Conservation (phyloP, 2,888 invertebrate genomes). For the Drosophila fulvimacula region DNA sequence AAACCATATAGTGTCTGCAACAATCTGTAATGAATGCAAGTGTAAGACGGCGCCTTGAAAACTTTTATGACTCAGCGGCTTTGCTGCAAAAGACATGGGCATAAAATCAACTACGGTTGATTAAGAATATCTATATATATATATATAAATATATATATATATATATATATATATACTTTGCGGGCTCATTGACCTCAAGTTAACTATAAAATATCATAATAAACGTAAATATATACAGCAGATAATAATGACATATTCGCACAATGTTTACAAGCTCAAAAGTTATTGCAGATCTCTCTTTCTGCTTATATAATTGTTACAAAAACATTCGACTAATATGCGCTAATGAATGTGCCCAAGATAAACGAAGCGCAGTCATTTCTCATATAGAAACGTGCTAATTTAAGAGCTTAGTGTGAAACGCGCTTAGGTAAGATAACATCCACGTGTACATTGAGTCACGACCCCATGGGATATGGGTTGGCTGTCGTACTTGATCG, state of each 20-base stretch:
- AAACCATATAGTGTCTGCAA: neutral
- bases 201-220: neutral
- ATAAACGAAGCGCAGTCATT: neutral
- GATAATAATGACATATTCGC: neutral
- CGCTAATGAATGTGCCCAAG: constrained; percentile 45
- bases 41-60: neutral
- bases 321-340: constrained; percentile 27
- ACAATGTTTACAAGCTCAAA: neutral
- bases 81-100: neutral
- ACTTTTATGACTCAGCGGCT: neutral
- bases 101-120: neutral
- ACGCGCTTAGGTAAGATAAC: constrained; percentile 42
- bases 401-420: constrained; percentile 46
- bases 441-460: constrained; percentile 2
- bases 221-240: neutral
- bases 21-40: neutral
- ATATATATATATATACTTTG: neutral
- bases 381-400: constrained; percentile 33
- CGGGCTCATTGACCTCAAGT: neutral
- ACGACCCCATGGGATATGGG: constrained; percentile 11
- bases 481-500: neutral
- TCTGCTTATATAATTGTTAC: constrained; percentile 37
- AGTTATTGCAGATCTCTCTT: neutral
- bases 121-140: no score
- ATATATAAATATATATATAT: no score